Evolutionary conservation across 1,140 invertebrate genomes (phyloP).

Genomic region (Oppia nitens): DNA sequence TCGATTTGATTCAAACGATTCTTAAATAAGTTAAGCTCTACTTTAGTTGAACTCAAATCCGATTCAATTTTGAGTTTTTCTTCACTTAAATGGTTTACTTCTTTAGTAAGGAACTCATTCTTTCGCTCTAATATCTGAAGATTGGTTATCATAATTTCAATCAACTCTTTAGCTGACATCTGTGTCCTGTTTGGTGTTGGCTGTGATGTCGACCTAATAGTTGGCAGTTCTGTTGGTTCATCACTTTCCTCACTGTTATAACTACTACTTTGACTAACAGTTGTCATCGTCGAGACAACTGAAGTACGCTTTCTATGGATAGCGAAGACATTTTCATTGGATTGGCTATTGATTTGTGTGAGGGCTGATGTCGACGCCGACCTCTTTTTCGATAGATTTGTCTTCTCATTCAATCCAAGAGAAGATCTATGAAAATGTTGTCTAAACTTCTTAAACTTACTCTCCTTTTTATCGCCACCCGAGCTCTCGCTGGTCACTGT

Average conservation of each 20-base stretch:
- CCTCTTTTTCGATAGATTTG: background rate
- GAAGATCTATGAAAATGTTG: too few relatives aligned
- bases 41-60: background rate
- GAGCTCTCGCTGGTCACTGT: background rate
- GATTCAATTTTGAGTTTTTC: background rate
- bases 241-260: background rate
- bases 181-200: background rate
- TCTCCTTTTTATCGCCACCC: too few relatives aligned
- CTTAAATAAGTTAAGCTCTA: background rate
- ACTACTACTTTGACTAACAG: too few relatives aligned
- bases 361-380: background rate
- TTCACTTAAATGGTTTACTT: background rate
- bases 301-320: too few relatives aligned
- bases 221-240: background rate
- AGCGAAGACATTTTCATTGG: background rate
- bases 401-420: too few relatives aligned
- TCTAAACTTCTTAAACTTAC: background rate
- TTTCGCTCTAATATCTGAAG: background rate
- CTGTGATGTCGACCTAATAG: background rate
- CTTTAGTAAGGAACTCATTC: background rate
- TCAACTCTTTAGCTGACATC: background rate
- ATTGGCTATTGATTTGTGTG: background rate
- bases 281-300: too few relatives aligned
- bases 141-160: background rate
- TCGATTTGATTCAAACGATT: background rate